Evolutionary conservation across 2,888 invertebrate genomes (phyloP).

Genomic region (Masnerella sp.): DNA sequence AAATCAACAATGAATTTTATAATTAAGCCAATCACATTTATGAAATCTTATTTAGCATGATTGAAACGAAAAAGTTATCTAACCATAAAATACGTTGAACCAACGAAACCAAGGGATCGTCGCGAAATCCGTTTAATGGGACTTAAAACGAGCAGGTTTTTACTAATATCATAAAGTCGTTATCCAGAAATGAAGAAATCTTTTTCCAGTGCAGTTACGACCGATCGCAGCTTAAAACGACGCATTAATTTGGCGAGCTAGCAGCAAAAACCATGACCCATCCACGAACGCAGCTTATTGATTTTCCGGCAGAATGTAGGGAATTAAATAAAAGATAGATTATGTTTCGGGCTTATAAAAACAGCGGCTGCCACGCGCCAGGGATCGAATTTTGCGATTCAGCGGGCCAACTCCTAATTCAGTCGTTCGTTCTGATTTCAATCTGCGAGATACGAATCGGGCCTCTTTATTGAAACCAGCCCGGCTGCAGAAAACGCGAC

Average conservation of each 20-base stretch:
- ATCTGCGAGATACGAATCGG: conserved; percentile 23
- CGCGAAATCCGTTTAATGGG: no score
- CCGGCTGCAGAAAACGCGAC: no score
- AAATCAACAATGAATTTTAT: no score
- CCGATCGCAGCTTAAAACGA: neutral
- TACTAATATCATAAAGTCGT: no score
- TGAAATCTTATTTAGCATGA: no score
- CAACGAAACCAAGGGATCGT: no score
- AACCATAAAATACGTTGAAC: no score
- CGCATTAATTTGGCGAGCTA: neutral
- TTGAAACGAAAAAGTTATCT: no score
- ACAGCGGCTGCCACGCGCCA: conserved; percentile 13
- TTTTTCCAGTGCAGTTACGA: no score
- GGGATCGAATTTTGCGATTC: conserved; percentile 24
- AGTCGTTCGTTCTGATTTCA: conserved; percentile 22
- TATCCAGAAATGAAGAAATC: neutral
- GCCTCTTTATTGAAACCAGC: conserved; percentile 21
- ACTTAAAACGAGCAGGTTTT: no score
- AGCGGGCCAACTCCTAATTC: neutral
- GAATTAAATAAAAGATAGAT: conserved; percentile 3
- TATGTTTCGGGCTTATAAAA: conserved; percentile 5
- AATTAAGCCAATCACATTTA: no score
- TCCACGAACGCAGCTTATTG: conserved; percentile 25
- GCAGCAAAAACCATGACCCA: conserved; percentile 23
- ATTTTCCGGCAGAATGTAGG: conserved; percentile 5